phyloP scores from a whole-genome alignment of 1,140 invertebrate species.

The Wasmannia auropunctata region DNA sequence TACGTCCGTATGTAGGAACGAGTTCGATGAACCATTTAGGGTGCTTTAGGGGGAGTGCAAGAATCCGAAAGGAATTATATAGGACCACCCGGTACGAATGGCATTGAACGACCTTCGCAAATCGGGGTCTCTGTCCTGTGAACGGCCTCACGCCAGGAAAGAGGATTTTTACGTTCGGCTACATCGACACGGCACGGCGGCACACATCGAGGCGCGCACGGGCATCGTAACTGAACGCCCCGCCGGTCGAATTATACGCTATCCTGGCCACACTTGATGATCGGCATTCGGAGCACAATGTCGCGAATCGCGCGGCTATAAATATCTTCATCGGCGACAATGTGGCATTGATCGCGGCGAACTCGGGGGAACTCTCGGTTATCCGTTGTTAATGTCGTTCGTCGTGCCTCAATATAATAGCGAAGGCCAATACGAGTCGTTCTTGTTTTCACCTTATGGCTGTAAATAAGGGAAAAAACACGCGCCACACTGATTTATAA shows the following conservation, averaged over 20 bases:
- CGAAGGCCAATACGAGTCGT: not conserved
- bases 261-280: not conserved
- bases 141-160: constrained; percentile 55
- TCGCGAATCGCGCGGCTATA: not conserved
- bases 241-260: not conserved
- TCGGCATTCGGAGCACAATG: not conserved
- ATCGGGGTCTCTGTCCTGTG: constrained; percentile 77
- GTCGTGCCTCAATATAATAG: not conserved
- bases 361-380: not conserved
- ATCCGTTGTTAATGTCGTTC: constrained; percentile 19
- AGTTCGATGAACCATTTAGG: constrained; percentile 48
- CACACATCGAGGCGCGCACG: not conserved
- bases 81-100: constrained; percentile 75
- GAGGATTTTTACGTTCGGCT: constrained; percentile 61
- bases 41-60: not conserved
- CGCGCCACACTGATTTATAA: constrained; percentile 10
- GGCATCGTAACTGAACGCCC: constrained; percentile 31
- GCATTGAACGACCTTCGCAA: constrained; percentile 85
- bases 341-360: not conserved
- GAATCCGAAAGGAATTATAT: constrained; percentile 51
- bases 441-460: not conserved
- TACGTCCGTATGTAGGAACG: not conserved
- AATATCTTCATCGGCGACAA: constrained; percentile 44
- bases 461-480: constrained; percentile 30
- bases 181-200: constrained; percentile 1